These are phyloP conservation scores for Pristionchus exspectatus DNA, from an alignment of 2,888 invertebrate species.

Conservation along the genomic window DNA sequence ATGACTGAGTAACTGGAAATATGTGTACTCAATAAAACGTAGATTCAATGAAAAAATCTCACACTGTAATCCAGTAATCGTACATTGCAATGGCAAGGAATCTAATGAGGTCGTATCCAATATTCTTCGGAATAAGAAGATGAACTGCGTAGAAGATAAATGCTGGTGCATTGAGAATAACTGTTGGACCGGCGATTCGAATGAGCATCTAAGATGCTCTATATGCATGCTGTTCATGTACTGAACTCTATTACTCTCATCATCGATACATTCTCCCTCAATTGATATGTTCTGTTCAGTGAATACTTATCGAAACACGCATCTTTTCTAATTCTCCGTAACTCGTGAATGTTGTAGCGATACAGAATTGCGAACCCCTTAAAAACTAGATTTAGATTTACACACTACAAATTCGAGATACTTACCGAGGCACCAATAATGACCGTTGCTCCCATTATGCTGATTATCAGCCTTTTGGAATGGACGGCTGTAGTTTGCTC, in stretches of 20 bases:
- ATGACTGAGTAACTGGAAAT: neutral
- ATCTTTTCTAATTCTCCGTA: neutral
- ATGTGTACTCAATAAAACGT: neutral
- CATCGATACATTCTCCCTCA: constrained; percentile 4
- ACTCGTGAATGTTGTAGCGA: constrained; percentile 42
- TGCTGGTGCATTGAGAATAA: constrained; percentile 29
- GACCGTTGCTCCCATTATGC: constrained; percentile 19
- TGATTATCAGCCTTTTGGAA: neutral
- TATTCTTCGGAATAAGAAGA: constrained; percentile 4
- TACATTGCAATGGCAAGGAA: constrained; percentile 29
- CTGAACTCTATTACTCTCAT: constrained; percentile 5
- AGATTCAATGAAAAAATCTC: neutral
- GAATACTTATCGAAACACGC: neutral
- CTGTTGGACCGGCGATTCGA: constrained; percentile 20
- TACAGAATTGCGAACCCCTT: constrained; percentile 17
- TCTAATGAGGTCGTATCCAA: constrained; percentile 35
- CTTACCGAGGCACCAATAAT: neutral
- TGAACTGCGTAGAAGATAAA: constrained; percentile 22
- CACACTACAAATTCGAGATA: neutral
- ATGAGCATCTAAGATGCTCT: neutral
- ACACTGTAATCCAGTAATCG: constrained; percentile 41
- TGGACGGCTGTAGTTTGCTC: constrained; percentile 14
- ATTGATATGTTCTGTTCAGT: constrained; percentile 28
- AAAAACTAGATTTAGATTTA: neutral
- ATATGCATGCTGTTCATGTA: neutral